phyloP scores from a whole-genome alignment of 2,888 invertebrate genomes.

The Clanis bilineata region DNA sequence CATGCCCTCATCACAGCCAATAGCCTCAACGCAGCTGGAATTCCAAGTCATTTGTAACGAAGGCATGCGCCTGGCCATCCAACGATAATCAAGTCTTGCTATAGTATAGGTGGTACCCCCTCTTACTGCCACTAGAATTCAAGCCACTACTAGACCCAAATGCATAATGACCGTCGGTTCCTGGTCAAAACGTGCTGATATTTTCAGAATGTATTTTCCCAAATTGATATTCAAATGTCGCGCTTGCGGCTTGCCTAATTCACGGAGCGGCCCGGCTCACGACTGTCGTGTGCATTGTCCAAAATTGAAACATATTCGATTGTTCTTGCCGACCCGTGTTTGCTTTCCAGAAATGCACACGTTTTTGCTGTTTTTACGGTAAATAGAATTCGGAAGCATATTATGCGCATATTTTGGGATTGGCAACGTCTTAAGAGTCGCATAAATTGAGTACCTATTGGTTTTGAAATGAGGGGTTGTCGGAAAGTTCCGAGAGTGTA shows the following conservation, averaged over 20 bases:
- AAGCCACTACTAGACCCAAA: not conserved
- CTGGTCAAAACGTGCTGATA: conserved; percentile 2
- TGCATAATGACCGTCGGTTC: not conserved
- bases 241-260: not conserved
- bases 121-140: not conserved
- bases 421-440: not conserved
- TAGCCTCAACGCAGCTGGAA: too few species aligned
- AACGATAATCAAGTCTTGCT: not conserved
- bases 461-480: not conserved
- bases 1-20: too few species aligned
- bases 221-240: conserved; percentile 3
- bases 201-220: conserved; percentile 12
- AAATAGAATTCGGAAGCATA: not conserved
- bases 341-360: not conserved
- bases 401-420: not conserved
- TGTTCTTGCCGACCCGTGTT: not conserved
- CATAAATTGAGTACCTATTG: not conserved
- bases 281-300: not conserved
- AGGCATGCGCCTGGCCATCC: not conserved
- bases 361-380: not conserved
- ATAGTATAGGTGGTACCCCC: not conserved
- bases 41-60: not conserved
- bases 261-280: not conserved
- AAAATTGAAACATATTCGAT: conserved; percentile 1
- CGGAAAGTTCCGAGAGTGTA: not conserved